Evolutionary conservation across 2,888 invertebrate species (phyloP).

Genomic region (Pandemis cinnamomeana): DNA sequence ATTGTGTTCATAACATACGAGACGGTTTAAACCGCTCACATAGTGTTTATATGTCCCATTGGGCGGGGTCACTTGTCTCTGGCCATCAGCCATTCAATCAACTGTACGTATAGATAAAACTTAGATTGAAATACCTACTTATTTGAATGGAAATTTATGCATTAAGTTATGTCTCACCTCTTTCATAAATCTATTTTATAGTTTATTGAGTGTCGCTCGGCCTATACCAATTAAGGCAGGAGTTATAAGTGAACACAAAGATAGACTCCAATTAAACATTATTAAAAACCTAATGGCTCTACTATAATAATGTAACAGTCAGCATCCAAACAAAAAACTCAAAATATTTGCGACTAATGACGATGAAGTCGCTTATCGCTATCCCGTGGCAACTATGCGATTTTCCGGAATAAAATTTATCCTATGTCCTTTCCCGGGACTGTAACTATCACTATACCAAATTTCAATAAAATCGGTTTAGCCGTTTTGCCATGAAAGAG

Average conservation of each 20-base stretch:
- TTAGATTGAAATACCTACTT: not conserved
- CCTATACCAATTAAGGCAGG: not conserved
- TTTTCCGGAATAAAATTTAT: no score
- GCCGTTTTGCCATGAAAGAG: no score
- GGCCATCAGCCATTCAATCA: constrained; percentile 2
- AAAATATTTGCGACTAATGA: no score
- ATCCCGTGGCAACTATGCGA: no score
- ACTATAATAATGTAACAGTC: not conserved
- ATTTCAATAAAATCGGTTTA: no score
- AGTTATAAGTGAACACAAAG: not conserved
- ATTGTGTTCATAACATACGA: constrained; percentile 67
- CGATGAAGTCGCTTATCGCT: no score
- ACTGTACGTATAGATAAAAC: not conserved
- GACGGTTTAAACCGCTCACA: constrained; percentile 8
- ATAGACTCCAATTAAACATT: not conserved
- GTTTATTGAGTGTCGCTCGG: constrained; percentile 3
- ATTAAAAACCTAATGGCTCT: not conserved
- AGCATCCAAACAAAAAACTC: no score
- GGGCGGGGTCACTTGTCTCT: constrained; percentile 3
- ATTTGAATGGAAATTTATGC: constrained; percentile 9
- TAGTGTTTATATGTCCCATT: constrained; percentile 5
- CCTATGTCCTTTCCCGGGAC: no score
- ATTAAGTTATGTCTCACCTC: not conserved
- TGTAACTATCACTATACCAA: no score
- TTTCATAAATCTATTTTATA: constrained; percentile 6